Percentiles rank a stretch among this genome's conserved stretches.
Evolutionary conservation across 2,797 vertebrate species (phyloP).

Genomic region (Natrix natrix): DNA sequence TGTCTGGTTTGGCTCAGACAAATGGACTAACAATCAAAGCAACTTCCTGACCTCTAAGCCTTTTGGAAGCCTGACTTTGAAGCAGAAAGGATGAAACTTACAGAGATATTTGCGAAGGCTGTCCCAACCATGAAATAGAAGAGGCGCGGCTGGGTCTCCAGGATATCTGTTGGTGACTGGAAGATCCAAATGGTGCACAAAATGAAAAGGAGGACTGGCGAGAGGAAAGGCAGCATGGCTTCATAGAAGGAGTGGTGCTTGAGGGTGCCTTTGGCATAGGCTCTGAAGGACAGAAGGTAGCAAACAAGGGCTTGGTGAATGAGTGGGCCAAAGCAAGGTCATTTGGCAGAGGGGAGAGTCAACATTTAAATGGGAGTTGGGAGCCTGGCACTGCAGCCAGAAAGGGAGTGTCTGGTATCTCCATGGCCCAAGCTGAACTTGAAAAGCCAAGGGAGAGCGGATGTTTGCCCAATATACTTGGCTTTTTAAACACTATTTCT

Average conservation of each 20-base stretch:
- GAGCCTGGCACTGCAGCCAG: background rate
- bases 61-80: background rate
- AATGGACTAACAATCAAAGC: background rate
- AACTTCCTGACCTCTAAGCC: too few species aligned
- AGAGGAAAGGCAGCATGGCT: slow-evolving; percentile 88
- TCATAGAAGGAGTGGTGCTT: slow-evolving; percentile 90
- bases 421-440: too few species aligned
- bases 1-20: background rate
- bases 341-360: background rate
- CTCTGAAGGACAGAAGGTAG: slow-evolving; percentile 71
- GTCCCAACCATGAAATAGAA: slow-evolving; percentile 98
- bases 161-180: slow-evolving; percentile 80
- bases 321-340: too few species aligned
- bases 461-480: background rate
- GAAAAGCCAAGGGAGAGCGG: background rate
- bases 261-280: slow-evolving; percentile 81
- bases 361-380: background rate
- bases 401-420: background rate
- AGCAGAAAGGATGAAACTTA: slow-evolving; percentile 61
- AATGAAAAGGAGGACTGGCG: slow-evolving; percentile 86
- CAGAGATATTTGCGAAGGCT: slow-evolving; percentile 93
- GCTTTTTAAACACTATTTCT: background rate
- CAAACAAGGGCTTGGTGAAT: background rate
- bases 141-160: slow-evolving; percentile 85
- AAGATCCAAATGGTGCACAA: slow-evolving; percentile 86